A percentile compares a stretch with the other conserved stretches of the same genome.
Evolutionary conservation across 2,888 invertebrate species (phyloP).

Genomic region (Maniola hyperantus): DNA sequence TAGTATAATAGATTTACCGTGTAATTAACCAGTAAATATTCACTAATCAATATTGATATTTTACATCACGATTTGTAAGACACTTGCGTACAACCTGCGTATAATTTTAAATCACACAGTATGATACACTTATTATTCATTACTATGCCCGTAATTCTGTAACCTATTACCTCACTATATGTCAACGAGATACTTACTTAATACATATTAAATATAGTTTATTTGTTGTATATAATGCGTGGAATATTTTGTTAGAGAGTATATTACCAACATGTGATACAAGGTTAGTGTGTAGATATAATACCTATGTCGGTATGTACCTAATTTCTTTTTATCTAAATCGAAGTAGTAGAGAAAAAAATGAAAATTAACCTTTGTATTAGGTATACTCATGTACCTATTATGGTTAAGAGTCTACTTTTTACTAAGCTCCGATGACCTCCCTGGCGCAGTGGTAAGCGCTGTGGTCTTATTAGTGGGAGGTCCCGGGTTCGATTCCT

Average conservation of each 20-base stretch:
- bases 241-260: constrained; percentile 11
- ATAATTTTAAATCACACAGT: constrained; percentile 24
- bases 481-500: too few relatives aligned
- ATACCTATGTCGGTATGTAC: neutral
- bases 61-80: constrained; percentile 13
- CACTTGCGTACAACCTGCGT: neutral
- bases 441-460: too few relatives aligned
- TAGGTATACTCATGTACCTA: too few relatives aligned
- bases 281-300: neutral
- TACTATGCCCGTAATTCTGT: constrained; percentile 15
- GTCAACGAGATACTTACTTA: constrained; percentile 5
- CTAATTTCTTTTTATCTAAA: too few relatives aligned
- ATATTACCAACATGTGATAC: neutral
- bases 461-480: too few relatives aligned
- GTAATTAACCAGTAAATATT: neutral
- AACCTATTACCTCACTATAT: constrained; percentile 14
- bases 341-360: too few relatives aligned
- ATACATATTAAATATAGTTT: constrained; percentile 10
- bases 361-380: too few relatives aligned
- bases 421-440: too few relatives aligned
- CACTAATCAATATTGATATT: neutral
- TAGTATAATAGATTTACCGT: neutral
- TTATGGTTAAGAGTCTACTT: too few relatives aligned
- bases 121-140: constrained; percentile 27
- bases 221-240: constrained; percentile 8